phyloP scores from a whole-genome alignment of 1,140 invertebrate species.

The Neodiprion pinetum region DNA sequence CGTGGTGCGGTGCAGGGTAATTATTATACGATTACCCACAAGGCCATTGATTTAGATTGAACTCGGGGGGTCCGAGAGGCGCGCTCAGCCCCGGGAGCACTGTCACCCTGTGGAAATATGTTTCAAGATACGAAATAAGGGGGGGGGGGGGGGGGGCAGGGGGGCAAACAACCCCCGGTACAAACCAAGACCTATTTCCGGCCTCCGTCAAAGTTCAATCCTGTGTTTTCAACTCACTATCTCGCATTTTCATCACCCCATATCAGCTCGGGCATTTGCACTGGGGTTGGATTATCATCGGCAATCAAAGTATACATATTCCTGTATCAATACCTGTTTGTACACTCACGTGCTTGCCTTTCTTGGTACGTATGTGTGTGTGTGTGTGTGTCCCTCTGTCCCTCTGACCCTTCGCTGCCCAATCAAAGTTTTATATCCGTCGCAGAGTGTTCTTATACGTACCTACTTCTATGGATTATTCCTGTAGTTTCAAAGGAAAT shows the following conservation, averaged over 20 bases:
- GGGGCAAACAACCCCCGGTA: background rate
- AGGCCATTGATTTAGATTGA: constrained; percentile 62
- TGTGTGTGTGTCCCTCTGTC: no score
- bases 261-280: background rate
- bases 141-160: background rate
- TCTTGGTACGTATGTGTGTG: no score
- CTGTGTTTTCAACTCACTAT: constrained; percentile 7
- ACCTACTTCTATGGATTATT: no score
- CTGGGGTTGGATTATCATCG: background rate
- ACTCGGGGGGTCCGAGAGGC: constrained; percentile 39
- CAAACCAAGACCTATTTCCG: background rate
- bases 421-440: no score
- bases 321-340: background rate
- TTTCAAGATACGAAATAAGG: background rate
- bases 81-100: background rate
- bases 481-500: no score
- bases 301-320: background rate
- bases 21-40: constrained; percentile 64
- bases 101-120: constrained; percentile 2
- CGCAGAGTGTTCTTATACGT: no score
- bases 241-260: background rate
- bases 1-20: constrained; percentile 55
- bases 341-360: background rate
- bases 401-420: no score
- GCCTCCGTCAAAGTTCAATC: background rate